phyloP scores from a whole-genome alignment of 2,888 invertebrate genomes.

The Aphrophora alni region DNA sequence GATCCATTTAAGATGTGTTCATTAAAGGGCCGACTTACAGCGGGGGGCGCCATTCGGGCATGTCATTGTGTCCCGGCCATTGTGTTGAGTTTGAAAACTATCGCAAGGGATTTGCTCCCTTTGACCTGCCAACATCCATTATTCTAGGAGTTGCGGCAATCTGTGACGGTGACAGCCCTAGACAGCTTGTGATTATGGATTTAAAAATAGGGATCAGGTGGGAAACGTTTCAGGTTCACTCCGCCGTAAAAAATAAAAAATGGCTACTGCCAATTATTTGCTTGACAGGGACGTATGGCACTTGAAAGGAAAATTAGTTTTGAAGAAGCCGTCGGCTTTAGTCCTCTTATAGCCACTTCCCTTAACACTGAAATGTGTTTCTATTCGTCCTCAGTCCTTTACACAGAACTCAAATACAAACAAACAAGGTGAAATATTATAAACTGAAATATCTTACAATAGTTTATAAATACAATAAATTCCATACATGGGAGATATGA shows the following conservation, averaged over 20 bases:
- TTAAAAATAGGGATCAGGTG: conserved; percentile 6
- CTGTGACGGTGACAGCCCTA: background rate
- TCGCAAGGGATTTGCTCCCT: background rate
- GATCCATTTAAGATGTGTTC: conserved; percentile 3
- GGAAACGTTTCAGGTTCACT: conserved; percentile 1
- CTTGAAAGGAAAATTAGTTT: conserved; percentile 1
- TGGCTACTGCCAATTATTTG: conserved; percentile 3
- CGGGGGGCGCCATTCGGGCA: background rate
- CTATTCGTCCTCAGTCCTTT: background rate
- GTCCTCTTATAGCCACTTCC: background rate
- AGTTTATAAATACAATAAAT: too few species aligned
- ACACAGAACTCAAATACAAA: background rate
- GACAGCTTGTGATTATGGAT: conserved; percentile 6
- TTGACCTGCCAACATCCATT: conserved; percentile 2
- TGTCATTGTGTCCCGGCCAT: background rate
- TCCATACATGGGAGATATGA: too few species aligned
- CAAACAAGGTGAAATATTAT: background rate
- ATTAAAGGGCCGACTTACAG: background rate
- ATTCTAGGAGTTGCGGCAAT: background rate
- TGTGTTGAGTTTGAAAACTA: too few species aligned
- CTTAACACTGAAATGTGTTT: background rate
- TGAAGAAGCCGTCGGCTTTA: background rate
- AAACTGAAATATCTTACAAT: too few species aligned
- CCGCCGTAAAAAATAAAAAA: conserved; percentile 4
- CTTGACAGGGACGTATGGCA: conserved; percentile 3